These are phyloP conservation scores for Eira barbara DNA, from an alignment of 2,113 vertebrate species.

Conservation along the genomic window DNA sequence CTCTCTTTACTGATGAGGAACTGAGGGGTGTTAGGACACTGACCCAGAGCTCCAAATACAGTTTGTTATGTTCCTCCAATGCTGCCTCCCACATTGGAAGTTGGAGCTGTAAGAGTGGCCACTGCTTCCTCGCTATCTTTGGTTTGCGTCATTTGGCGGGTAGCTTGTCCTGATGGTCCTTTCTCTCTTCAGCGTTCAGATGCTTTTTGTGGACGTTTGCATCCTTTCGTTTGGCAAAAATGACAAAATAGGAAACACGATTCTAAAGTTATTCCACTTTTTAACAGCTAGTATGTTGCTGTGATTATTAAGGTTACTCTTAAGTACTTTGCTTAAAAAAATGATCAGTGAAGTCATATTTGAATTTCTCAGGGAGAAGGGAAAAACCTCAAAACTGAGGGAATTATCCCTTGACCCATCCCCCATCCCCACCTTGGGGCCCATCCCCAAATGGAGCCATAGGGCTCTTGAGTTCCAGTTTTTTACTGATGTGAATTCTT, in stretches of 20 bases:
- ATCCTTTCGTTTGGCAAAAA: neutral
- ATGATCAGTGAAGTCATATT: neutral
- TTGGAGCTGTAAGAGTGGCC: neutral
- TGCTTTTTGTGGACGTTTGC: neutral
- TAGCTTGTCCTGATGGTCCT: neutral
- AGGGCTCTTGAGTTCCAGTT: neutral
- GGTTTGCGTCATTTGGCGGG: neutral
- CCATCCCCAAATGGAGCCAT: neutral
- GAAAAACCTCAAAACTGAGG: neutral
- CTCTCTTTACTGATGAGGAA: neutral
- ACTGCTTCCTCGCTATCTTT: neutral
- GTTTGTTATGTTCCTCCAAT: fast-evolving
- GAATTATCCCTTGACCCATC: neutral
- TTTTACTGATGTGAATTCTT: neutral
- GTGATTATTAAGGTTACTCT: neutral
- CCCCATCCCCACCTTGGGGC: neutral
- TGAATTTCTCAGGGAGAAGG: neutral
- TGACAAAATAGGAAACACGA: neutral
- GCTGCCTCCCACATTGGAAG: neutral
- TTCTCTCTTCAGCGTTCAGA: neutral
- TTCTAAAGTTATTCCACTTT: neutral
- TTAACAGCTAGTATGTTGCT: neutral
- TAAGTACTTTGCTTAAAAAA: neutral
- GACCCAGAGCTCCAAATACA: neutral
- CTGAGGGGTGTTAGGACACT: neutral